Percentiles rank a stretch among this genome's conserved stretches.
Evolutionary conservation across 1,140 invertebrate species (phyloP).

Genomic region (Drosophila nikananu): DNA sequence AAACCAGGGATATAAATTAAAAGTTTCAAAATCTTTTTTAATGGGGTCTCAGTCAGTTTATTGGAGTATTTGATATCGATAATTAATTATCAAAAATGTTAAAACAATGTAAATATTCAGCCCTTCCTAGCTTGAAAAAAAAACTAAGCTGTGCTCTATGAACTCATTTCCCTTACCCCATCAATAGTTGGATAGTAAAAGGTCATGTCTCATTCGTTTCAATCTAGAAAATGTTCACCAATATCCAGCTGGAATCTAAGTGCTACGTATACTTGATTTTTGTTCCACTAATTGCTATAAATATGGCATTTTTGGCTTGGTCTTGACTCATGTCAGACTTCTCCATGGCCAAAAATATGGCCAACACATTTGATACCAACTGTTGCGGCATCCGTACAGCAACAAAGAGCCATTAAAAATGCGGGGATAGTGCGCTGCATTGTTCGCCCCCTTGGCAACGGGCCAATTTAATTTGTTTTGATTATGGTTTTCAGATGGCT

Average conservation of each 20-base stretch:
- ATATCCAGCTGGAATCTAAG: background rate
- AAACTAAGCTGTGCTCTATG: no score
- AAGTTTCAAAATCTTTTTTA: background rate
- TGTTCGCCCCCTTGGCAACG: conserved; percentile 35
- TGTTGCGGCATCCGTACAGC: conserved; percentile 26
- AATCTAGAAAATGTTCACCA: background rate
- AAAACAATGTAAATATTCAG: background rate
- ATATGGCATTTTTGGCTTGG: background rate
- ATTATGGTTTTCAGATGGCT: conserved; percentile 20
- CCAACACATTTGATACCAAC: conserved; percentile 23
- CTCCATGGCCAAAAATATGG: conserved; percentile 4
- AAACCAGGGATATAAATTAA: background rate
- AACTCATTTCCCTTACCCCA: no score
- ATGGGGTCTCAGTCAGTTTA: background rate
- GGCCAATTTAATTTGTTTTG: conserved; percentile 54
- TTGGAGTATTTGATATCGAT: background rate
- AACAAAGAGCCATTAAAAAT: conserved; percentile 36
- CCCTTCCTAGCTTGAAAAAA: background rate
- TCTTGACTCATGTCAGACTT: conserved; percentile 2
- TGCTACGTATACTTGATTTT: background rate
- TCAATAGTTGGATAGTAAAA: background rate
- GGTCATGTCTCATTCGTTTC: background rate
- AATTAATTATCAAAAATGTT: background rate
- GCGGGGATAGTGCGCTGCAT: conserved; percentile 15
- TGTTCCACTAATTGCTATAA: background rate